Conservation (phyloP, 2,797 vertebrate species). For the Taenioides sp. region DNA sequence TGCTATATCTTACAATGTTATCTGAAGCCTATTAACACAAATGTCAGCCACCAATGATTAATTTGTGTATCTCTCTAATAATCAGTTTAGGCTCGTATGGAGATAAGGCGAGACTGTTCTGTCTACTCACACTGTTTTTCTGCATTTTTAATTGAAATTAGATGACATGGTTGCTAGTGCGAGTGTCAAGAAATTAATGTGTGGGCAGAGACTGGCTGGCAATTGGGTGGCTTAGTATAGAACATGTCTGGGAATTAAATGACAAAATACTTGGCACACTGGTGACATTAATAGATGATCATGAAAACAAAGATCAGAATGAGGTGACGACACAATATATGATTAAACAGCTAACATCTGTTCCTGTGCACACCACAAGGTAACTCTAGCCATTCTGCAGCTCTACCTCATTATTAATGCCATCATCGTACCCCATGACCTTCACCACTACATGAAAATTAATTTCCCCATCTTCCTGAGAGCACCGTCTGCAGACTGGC, state of each 20-base stretch:
- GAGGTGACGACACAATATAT: conserved; percentile 6
- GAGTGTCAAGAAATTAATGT: conserved; percentile 11
- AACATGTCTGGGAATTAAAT: conserved; percentile 3
- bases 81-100: background rate
- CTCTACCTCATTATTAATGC: conserved; percentile 55
- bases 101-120: background rate
- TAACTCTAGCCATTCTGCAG: conserved; percentile 26
- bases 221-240: conserved; percentile 1
- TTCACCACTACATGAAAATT: conserved; percentile 46
- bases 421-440: conserved; percentile 50
- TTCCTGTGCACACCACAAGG: conserved; percentile 13
- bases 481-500: conserved; percentile 17
- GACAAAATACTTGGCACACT: background rate
- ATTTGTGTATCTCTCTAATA: conserved; percentile 10
- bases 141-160: conserved; percentile 12
- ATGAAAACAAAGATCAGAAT: background rate
- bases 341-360: conserved; percentile 24
- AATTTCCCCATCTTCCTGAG: conserved; percentile 30
- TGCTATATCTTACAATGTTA: conserved; percentile 22
- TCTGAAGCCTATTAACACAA: conserved; percentile 32
- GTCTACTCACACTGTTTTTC: background rate
- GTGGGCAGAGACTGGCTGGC: background rate
- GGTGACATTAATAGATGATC: background rate
- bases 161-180: conserved; percentile 10
- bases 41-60: conserved; percentile 26